Base-by-base conservation (phyloP, 2,797 vertebrate species). In the Mus minutoides region DNA sequence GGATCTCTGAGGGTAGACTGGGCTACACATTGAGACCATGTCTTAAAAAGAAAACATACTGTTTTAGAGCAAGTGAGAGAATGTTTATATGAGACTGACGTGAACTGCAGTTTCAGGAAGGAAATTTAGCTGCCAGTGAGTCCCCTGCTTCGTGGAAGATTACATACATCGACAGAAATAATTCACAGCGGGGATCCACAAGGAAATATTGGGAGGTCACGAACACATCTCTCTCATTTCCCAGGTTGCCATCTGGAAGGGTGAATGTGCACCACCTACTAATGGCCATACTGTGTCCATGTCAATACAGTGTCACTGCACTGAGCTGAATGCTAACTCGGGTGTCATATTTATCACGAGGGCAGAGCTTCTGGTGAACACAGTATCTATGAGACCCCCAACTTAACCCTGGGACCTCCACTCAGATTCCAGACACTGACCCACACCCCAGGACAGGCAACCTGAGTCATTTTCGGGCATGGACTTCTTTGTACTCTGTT, bases 201-300 rank as follows among this genome's bases (percentile, higher is more conserved):
- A 93, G 73, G 71, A 94, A 94, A 97, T 85, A 71, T 21, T 49
- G 26, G 80, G 58, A 67, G 54, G 77, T 67, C 6, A 10, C 76
- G 37, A 92, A 46, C 56, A 69, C 17, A 91, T n/a, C 54, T 69
- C n/a, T 86, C 40, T 40, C 22, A 14, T 78, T 91, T 86, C 67
- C 56, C 31, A 34, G 46, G 34, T 43, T 54, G 16, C 64, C 56
- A 31, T 89, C 26, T 24, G 79, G 58, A 67, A 88, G 62, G 64
- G 56, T 64, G 40, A 82, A 69, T 60, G 77, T 37, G 34, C 12
- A 46, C 34, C 17, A 3, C 31, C 62, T 7, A 58, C 34, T 85
- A 73, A 60, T 0, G 56, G 37, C 22, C 62, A 5, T 2, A 21
- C 3, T 49, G 54, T 56, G 34, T 24, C 77, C 40, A 37, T 75